Base-by-base conservation (phyloP, 2,797 vertebrate species). In the Sebastes minor region DNA sequence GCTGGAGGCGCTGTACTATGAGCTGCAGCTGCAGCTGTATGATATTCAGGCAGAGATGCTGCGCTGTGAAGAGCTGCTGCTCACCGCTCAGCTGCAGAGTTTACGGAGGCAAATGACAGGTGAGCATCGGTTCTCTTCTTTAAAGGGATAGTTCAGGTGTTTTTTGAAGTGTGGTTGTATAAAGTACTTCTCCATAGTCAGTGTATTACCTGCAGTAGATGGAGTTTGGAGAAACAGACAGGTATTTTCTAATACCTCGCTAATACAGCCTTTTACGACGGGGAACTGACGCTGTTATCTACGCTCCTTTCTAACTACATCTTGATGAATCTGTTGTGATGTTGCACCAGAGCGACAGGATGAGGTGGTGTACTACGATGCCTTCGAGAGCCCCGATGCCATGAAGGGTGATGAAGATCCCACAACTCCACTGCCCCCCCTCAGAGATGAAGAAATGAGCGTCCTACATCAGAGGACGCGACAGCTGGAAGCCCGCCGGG, bases 331-430 rank as follows among this genome's bases (percentile, higher is more conserved):
- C 22, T 74, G 46, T 82, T 64, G 13, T 73, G 23, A 1, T 88
- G 71, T 72, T 63, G 46, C 1, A 12, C 66, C 95, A 99, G 98
- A 99, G 91, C 96, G 96, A 81, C 97, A 97, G 96, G 97, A 99
- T 67, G 98, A 99, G 93, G 98, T 99, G 73, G 97, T 99, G 0
- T 99, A 99, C 90, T 99, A 99, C 13, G 98, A 99, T 77, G 97
- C 98, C 68, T 98, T 97, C 0, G 98, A 99, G 95, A 99, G 97
- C 91, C 97, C 98, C 63, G 98, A 99, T 70, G 98, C 98, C 86
- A 98, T 99, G 97, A 96, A 95, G 88, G 96, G 95, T 66, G 96
- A 95, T 3, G 97, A 98, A 9, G 97, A 97, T 66, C 83, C 91
- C 12, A 88, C 85, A 0, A 68, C 92, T 0, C 96, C 96, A 16